Conservation (phyloP, 2,113 vertebrate species). For the Piaya cayana region DNA sequence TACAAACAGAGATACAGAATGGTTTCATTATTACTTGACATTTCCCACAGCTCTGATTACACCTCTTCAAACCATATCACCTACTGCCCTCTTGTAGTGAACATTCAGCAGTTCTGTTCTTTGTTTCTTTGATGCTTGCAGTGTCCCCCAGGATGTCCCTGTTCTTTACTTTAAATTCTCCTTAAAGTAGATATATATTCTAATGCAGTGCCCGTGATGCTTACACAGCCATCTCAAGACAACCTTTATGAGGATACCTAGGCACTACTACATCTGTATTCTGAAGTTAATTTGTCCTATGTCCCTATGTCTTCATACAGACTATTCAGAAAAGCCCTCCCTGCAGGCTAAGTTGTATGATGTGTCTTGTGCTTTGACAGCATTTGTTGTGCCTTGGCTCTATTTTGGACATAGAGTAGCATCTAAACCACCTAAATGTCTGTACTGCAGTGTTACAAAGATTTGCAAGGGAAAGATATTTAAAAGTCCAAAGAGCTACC, state of each 20-base stretch:
- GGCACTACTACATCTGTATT: not conserved
- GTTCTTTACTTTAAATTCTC: not conserved
- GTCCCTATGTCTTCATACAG: not conserved
- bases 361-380: not conserved
- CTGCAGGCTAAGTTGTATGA: not conserved
- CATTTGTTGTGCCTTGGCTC: not conserved
- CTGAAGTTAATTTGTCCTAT: not conserved
- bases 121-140: not conserved
- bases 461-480: not conserved
- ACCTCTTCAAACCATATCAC: not conserved
- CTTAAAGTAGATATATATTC: not conserved
- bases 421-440: not conserved
- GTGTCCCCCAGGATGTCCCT: not conserved
- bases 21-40: not conserved
- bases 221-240: not conserved
- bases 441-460: not conserved
- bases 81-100: not conserved
- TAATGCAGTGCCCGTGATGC: not conserved
- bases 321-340: not conserved
- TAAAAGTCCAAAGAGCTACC: not conserved
- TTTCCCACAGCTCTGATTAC: not conserved
- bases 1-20: not conserved
- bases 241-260: not conserved
- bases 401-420: not conserved
- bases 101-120: not conserved